Conservation (phyloP, 1,140 invertebrate genomes). For the Aleiodes sp. region DNA sequence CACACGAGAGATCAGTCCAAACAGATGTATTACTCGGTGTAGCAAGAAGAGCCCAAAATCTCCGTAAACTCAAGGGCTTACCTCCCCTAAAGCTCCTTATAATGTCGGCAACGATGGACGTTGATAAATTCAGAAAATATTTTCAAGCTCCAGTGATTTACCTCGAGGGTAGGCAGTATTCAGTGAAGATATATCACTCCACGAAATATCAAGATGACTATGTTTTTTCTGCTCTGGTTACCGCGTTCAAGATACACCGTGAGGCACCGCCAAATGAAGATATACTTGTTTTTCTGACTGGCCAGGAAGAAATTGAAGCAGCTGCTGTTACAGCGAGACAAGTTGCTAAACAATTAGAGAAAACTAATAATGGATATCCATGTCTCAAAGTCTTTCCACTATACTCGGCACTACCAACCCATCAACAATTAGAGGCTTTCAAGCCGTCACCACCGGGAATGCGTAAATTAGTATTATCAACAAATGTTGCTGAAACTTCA, state of each 20-base stretch:
- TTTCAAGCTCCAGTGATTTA: constrained; percentile 89
- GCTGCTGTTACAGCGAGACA: constrained; percentile 80
- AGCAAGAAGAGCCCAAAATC: constrained; percentile 80
- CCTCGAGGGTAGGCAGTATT: constrained; percentile 88
- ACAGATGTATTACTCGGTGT: constrained; percentile 93
- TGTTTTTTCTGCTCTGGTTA: constrained; percentile 77
- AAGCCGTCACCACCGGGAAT: constrained; percentile 71
- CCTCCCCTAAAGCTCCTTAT: constrained; percentile 81
- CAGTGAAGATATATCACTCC: constrained; percentile 83
- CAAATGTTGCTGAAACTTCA: constrained; percentile 98
- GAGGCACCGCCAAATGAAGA: constrained; percentile 71
- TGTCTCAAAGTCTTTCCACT: constrained; percentile 79
- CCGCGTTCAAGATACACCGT: background rate
- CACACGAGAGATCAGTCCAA: constrained; percentile 95
- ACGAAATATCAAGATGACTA: constrained; percentile 86
- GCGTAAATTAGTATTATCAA: constrained; percentile 93
- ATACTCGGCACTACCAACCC: constrained; percentile 82
- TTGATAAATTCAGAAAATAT: constrained; percentile 91
- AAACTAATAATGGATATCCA: constrained; percentile 61
- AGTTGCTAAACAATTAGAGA: constrained; percentile 73
- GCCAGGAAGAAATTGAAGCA: constrained; percentile 98
- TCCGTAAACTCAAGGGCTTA: constrained; percentile 71
- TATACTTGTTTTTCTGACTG: constrained; percentile 97
- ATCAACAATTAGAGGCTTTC: constrained; percentile 84
- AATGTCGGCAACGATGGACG: constrained; percentile 97